Base-by-base conservation (phyloP, 2,113 vertebrate genomes). In the Pelmatolapia mariae region DNA sequence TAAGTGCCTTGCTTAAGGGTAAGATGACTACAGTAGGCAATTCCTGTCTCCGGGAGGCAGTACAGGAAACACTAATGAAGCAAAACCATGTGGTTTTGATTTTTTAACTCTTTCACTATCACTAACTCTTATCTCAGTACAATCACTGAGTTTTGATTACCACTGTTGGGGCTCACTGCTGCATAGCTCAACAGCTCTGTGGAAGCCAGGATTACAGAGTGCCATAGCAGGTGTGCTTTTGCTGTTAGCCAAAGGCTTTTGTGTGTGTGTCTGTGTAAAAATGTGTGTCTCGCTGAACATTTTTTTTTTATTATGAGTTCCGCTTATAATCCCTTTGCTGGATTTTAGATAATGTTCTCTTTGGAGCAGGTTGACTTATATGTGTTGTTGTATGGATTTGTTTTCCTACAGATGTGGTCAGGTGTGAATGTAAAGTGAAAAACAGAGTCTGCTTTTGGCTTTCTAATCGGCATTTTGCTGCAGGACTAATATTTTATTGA, bases 401-500 rank as follows among this genome's bases (percentile, higher is more conserved):
- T 53, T 84, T 84, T 36, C 40, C 22, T 68, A 24, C 7, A 43
- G 29, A 45, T 88, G 38, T 83, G 82, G 24, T 85, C 56, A 86
- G 36, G 22, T 80, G 15, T 78, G 43, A 43, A 24, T 81, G 10
- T 78, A 52, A 57, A 16, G 61, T 15, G 45, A 78, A 78, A 31
- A 47, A 31, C 18, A 29, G 73, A 78, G 10, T 24, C 5, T 56
- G 40, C 38, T 33, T 36, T 66, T 43, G 80, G 76, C 81, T 81
- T n/a, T 26, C 22, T 36, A 56, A 29, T n/a, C 54, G 15, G 13
- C 36, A 24, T 87, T 43, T 87, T 59, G 54, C 53, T 66, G 38
- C 83, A 76, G 33, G 5, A 8, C 80, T 73, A 89, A 92, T 87
- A 79, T 89, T 90, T 82, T 91, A 95, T 93, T 80, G 85, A 93